Evolutionary conservation across 2,888 invertebrate genomes (phyloP), one percentile per base, ranked within the genome.

Genomic region (Gibbula magus): DNA sequence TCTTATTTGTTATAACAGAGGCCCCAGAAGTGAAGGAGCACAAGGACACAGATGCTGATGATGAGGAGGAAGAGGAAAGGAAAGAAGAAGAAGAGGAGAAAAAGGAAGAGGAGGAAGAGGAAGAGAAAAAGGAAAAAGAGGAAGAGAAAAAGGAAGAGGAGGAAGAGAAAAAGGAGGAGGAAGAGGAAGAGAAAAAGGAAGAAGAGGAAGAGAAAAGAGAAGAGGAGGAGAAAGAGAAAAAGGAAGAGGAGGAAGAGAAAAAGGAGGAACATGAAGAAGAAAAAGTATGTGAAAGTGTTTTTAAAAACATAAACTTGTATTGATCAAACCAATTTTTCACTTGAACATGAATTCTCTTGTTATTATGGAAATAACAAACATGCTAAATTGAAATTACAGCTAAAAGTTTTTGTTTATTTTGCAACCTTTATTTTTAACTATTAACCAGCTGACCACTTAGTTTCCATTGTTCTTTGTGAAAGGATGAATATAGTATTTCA

Each of bases 81-180:
- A 13, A 5, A 10, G 52, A 22, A n/a, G 54, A 61, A 25, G 61
- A 56, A 10, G 10, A 32, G 29, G 20, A n/a, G 35, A 10, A 35
- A 7, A 66, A 66, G 16, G 75, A 61, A 66, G 51, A 77, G 25
- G 66, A 39, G 51, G 32, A 77, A 25, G 66, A 77, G 51, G 45
- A 39, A 16, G 32, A 56, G 39, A 18, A 53, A 22, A 29, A 61
- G 18, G 66, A 61, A 25, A 32, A 70, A 4, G n/a, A 70, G 13
- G 70, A 70, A 25, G 35, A 70, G 18, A 18, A 32, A 39, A 51
- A 52, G 18, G 66, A 52, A 77, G n/a, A 56, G 29, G 66, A 77
- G 45, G 77, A 77, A 16, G n/a, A 45, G 0, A 22, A 56, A 18
- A 10, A 77, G 35, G 45, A 77, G 8, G 51, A 61, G 39, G 29